phyloP scores from a whole-genome alignment of 2,797 vertebrate genomes.

The Molothrus aeneus region DNA sequence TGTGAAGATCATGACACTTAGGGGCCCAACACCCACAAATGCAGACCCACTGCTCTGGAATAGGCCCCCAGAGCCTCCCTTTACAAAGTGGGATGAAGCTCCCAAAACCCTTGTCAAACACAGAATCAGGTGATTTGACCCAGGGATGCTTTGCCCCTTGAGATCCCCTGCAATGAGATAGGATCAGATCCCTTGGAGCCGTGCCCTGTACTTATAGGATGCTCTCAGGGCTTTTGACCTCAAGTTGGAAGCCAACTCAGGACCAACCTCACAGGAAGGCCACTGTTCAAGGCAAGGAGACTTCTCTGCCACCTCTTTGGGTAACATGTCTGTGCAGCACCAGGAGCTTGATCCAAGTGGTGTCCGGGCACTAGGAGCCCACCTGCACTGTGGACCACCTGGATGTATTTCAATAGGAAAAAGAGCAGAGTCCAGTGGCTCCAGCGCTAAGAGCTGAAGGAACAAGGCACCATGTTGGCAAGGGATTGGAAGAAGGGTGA shows the following conservation, averaged over 20 bases:
- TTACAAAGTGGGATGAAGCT: fast-evolving
- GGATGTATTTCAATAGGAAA: not conserved
- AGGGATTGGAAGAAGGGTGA: not conserved
- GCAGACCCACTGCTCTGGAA: not conserved
- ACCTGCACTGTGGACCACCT: not conserved
- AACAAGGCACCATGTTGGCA: too few relatives aligned
- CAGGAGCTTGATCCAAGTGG: not conserved
- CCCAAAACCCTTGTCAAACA: not conserved
- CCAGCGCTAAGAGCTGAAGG: not conserved
- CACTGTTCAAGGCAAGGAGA: not conserved
- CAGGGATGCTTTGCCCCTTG: not conserved
- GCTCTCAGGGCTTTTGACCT: not conserved
- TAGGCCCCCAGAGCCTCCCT: too few relatives aligned
- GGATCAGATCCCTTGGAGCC: not conserved
- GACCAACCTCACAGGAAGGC: too few relatives aligned
- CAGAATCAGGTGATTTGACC: not conserved
- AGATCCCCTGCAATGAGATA: not conserved
- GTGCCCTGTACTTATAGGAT: not conserved
- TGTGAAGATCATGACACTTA: not conserved
- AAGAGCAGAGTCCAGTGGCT: not conserved
- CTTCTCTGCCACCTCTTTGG: not conserved
- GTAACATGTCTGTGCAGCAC: not conserved
- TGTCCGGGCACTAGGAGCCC: fast-evolving
- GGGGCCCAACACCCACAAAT: fast-evolving
- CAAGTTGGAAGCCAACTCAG: too few relatives aligned